Evolutionary conservation across 2,113 vertebrate genomes (phyloP).

Genomic region (Aptenodytes forsteri): DNA sequence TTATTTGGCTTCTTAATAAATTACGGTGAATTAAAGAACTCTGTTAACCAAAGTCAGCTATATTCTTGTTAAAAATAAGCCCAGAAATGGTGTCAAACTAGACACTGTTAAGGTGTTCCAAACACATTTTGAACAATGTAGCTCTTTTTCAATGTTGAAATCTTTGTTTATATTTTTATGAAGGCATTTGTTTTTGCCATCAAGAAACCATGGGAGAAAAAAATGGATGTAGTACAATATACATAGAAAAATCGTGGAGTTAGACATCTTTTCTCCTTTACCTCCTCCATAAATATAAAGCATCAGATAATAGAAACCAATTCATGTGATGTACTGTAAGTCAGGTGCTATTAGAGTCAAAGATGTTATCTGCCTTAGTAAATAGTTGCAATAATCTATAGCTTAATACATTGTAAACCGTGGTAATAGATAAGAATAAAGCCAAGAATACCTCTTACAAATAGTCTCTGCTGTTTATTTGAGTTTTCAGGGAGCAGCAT

Average conservation of each 20-base stretch:
- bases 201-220: neutral
- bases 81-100: neutral
- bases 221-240: neutral
- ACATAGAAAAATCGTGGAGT: neutral
- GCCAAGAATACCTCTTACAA: neutral
- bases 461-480: neutral
- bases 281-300: neutral
- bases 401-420: neutral
- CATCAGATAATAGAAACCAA: constrained; percentile 20
- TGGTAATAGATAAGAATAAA: neutral
- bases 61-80: neutral
- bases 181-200: neutral
- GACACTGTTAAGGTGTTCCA: neutral
- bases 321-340: constrained; percentile 28
- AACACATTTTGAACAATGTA: neutral
- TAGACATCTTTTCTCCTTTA: neutral
- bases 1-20: neutral
- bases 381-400: constrained; percentile 28
- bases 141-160: neutral
- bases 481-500: neutral
- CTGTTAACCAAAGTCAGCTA: neutral
- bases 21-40: neutral
- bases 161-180: neutral
- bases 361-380: constrained; percentile 14
- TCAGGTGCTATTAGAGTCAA: constrained; percentile 42